Base-by-base conservation (phyloP, 2,113 vertebrate species). In the Mus pahari region DNA sequence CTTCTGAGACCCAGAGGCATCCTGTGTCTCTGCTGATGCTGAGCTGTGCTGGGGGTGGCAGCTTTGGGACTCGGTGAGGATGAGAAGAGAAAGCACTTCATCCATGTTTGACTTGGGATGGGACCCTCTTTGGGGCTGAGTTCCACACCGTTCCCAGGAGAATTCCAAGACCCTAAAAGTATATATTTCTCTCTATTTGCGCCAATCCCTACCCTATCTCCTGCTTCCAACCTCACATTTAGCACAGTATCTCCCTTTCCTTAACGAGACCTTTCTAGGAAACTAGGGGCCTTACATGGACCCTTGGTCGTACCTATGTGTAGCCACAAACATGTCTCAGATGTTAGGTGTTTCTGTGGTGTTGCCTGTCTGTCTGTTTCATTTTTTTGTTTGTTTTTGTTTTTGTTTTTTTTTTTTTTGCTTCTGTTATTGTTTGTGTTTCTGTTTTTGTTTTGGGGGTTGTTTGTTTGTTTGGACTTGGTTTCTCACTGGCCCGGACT, bases 1-100 rank as follows among this genome's bases (percentile, higher is more conserved):
- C 79, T 94, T 92, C 94, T 90, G 58, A 39, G 60, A 90, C 31
- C 53, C 36, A 48, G 39, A 73, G 58, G 64, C 75, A 64, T 71
- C 90, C 70, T 48, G 64, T 58, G 64, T 39, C 60, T 94, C 60
- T 39, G 66, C 77, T 87, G 28, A 84, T 55, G n/a, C 73, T 86
- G 86, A 94, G 92, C 22, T 3, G 7, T 3, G 7, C 48, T 48
- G 48, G 1, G 17, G 28, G 45, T 84, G 68, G 89, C 77, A 33
- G 79, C 68, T 92, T 75, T 92, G 91, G 78, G 83, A 95, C 24
- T 42, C 50, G 66, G 83, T 26, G 48, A 9, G 11, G 0, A 10
- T 17, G 26, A 48, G 28, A 24, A 53, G 62, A 90, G 7, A 36
- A 81, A 84, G 10, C 84, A 55, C 70, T 93, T 93, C 22, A 16